These are phyloP conservation scores for Sprattus sprattus DNA, from an alignment of 2,113 vertebrate genomes.

Conservation along the genomic window DNA sequence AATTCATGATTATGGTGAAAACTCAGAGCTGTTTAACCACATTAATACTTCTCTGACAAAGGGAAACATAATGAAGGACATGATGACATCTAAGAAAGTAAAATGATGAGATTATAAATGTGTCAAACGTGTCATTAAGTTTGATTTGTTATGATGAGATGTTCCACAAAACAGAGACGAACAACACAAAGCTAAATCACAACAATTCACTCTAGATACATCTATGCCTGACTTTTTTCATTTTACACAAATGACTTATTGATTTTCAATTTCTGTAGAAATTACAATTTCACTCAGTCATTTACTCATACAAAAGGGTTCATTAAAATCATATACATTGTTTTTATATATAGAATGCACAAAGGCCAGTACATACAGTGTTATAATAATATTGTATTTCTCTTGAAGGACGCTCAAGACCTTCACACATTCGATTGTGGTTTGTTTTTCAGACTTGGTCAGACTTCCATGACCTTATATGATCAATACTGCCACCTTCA, in stretches of 20 bases:
- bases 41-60: not conserved
- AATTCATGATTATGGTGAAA: not conserved
- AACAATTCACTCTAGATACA: no score
- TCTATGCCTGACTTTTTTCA: not conserved
- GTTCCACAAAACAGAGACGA: not conserved
- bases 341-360: not conserved
- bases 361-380: not conserved
- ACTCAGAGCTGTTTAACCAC: not conserved
- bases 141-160: not conserved
- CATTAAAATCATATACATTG: not conserved
- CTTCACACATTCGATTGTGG: no score
- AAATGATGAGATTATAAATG: not conserved
- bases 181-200: not conserved
- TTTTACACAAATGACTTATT: not conserved
- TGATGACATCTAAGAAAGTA: not conserved
- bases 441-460: no score
- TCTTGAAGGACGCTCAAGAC: no score
- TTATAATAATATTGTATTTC: not conserved
- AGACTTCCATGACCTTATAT: not conserved
- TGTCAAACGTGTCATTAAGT: not conserved
- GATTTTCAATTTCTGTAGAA: not conserved
- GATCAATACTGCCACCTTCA: not conserved
- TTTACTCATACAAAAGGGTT: not conserved
- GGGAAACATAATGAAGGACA: not conserved
- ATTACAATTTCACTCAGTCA: not conserved